Conservation (phyloP, 2,888 invertebrate genomes). For the Troglohyphantes excavatus region DNA sequence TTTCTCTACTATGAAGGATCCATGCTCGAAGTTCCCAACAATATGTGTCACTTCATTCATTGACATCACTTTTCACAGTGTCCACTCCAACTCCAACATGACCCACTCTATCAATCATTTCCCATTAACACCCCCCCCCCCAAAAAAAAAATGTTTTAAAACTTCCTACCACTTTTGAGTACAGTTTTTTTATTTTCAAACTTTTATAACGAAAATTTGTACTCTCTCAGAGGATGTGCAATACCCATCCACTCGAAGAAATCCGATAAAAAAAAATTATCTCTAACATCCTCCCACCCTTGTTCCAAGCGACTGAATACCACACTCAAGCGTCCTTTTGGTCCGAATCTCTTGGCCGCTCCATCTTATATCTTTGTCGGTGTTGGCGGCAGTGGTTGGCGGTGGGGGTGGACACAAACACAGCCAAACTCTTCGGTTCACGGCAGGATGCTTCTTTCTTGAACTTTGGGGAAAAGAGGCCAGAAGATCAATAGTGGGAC, state of each 20-base stretch:
- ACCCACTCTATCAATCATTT: no score
- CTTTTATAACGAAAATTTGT: neutral
- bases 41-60: no score
- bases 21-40: no score
- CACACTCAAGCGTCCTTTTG: conserved; percentile 56
- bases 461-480: conserved; percentile 70
- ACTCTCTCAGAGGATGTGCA: neutral
- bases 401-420: conserved; percentile 53
- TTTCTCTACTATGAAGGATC: no score
- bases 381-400: conserved; percentile 43
- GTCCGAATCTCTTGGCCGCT: conserved; percentile 44
- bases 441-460: conserved; percentile 68
- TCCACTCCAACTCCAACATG: no score
- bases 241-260: conserved; percentile 29
- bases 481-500: conserved; percentile 67
- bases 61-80: no score
- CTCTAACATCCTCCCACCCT: neutral
- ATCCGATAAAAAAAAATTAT: neutral
- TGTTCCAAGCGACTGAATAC: conserved; percentile 44
- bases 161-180: no score
- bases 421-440: conserved; percentile 53
- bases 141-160: no score
- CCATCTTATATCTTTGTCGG: conserved; percentile 65
- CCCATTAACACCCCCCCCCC: no score
- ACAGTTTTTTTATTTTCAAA: no score